These are phyloP conservation scores for Ceratosolen fusciceps DNA, from an alignment of 1,140 invertebrate genomes.

Conservation along the genomic window DNA sequence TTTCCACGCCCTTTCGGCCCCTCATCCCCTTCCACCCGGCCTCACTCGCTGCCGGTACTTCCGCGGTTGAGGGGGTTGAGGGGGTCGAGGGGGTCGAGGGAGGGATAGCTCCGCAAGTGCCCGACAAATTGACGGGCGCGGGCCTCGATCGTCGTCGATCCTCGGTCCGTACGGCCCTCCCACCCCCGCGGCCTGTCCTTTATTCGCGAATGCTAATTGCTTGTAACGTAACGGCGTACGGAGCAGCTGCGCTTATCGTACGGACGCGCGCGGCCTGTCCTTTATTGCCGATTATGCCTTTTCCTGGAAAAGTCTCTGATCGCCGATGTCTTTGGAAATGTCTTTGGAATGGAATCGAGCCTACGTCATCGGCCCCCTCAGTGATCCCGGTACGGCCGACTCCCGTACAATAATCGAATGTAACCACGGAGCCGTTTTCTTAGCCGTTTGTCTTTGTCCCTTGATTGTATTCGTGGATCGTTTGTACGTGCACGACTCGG, in stretches of 20 bases:
- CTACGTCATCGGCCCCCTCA: too few species aligned
- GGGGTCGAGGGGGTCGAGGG: too few species aligned
- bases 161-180: slow-evolving; percentile 25
- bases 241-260: slow-evolving; percentile 24
- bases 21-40: slow-evolving; percentile 33
- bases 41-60: slow-evolving; percentile 49
- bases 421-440: too few species aligned
- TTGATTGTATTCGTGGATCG: too few species aligned
- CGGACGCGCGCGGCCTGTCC: slow-evolving; percentile 17
- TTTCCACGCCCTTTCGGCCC: background rate
- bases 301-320: slow-evolving; percentile 1
- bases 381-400: too few species aligned
- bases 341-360: too few species aligned
- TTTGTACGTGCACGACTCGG: too few species aligned
- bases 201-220: slow-evolving; percentile 46
- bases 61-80: too few species aligned
- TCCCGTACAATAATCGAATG: too few species aligned
- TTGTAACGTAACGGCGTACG: slow-evolving; percentile 4
- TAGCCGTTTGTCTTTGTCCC: too few species aligned
- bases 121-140: slow-evolving; percentile 56
- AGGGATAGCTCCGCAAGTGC: too few species aligned
- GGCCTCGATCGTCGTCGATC: slow-evolving; percentile 34
- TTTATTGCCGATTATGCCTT: slow-evolving; percentile 3
- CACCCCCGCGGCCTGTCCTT: slow-evolving; percentile 19
- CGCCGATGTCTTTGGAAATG: too few species aligned